Evolutionary conservation across 2,113 vertebrate genomes (phyloP), one percentile per base, ranked within the genome.

Genomic region (Anser brachyrhynchus): DNA sequence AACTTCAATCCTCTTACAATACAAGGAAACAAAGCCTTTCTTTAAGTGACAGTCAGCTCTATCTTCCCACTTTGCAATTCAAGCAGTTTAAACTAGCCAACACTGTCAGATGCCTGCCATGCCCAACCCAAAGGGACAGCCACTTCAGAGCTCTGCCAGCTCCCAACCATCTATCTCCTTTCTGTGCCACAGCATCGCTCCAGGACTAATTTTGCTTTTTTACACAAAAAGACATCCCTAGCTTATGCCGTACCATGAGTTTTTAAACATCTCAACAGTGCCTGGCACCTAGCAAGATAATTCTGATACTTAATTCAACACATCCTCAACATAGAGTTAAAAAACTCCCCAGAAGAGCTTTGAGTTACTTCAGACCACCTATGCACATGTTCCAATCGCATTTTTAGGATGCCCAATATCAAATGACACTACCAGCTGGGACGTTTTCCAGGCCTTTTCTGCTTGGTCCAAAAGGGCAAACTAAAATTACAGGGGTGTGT

Each of bases 31-130:
- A 2, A 67, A 89, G 73, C 37, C 51, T 69, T 69, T 64, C 20
- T 28, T 67, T 23, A 62, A 86, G 28, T 1, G 9, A 81, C 52
- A 66, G 31, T 20, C 69, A 71, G 80, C 28, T 66, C 76, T 7
- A 1, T 46, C 41, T n/a, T 70, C 44, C 12, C 14, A 5, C 41
- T 83, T 39, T 4, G 46, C 35, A 33, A 64, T n/a, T 80, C 67
- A 4, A 41, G 41, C 0, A 0, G 12, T 52, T 69, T 46, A 43
- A 77, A 73, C 39, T 0, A 0, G 39, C 51, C 64, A 69, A 2
- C 19, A 5, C 41, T 19, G 41, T 3, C 51, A 86, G 55, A n/a
- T 11, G 44, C 19, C 76, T 23, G 10, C 61, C 43, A 5, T 4
- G 22, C 46, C 76, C 83, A 78, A 3, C 3, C 28, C 73, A 46